Evolutionary conservation across 2,113 vertebrate species (phyloP).

Genomic region (Ptychochromis oligacanthus): DNA sequence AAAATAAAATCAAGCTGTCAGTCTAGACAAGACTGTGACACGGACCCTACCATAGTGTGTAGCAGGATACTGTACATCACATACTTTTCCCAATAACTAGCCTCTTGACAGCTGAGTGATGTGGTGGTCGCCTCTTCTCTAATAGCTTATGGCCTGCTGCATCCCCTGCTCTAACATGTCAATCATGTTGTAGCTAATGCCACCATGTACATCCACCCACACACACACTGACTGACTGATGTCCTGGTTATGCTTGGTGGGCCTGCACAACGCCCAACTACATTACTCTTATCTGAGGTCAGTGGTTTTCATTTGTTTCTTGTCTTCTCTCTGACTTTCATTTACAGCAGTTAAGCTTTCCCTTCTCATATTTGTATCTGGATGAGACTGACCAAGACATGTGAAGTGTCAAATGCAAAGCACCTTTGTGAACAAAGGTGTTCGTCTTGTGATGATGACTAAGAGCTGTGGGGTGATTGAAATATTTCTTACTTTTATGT

Average conservation of each 20-base stretch:
- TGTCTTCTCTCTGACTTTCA: background rate
- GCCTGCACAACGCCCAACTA: constrained; percentile 27
- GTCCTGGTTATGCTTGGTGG: constrained; percentile 44
- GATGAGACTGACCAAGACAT: background rate
- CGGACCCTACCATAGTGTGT: background rate
- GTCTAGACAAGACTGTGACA: background rate
- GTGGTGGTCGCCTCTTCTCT: constrained; percentile 25
- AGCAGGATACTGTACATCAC: constrained; percentile 13
- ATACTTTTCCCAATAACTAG: constrained; percentile 13
- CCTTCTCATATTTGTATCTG: background rate
- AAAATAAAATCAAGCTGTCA: background rate
- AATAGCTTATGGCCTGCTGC: constrained; percentile 38
- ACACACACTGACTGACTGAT: constrained; percentile 29
- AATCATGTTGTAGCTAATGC: constrained; percentile 43
- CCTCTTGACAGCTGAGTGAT: constrained; percentile 55
- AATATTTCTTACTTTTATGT: background rate
- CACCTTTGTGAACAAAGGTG: background rate
- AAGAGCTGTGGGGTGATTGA: background rate
- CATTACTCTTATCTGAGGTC: constrained; percentile 39
- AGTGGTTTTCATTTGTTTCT: background rate
- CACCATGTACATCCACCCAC: constrained; percentile 32
- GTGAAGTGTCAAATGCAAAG: background rate
- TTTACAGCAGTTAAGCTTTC: background rate
- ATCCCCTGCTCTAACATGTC: constrained; percentile 38
- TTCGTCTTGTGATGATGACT: background rate